A percentile compares a stretch with the other conserved stretches of the same genome.
Conservation (phyloP, 2,797 vertebrate genomes). For the Perodicticus potto region DNA sequence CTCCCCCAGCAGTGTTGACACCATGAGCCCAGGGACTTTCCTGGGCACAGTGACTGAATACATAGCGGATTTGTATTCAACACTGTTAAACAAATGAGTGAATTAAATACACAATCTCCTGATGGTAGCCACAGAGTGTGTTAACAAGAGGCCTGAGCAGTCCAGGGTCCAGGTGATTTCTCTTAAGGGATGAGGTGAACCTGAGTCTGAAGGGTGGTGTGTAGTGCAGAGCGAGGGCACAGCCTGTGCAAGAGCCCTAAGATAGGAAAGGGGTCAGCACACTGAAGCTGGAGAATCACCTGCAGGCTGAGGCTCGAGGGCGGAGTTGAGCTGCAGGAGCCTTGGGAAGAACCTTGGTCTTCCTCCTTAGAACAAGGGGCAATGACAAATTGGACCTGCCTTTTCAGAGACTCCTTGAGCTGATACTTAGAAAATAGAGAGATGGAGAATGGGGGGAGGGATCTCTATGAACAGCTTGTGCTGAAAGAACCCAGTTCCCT, state of each 20-base stretch:
- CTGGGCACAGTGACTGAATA: not conserved
- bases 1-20: not conserved
- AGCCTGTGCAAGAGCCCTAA: not conserved
- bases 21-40: not conserved
- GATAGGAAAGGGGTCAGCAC: not conserved
- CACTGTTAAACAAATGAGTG: not conserved
- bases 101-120: not conserved
- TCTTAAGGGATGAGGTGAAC: not conserved
- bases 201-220: not conserved
- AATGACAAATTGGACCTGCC: not conserved
- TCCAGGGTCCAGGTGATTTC: not conserved
- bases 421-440: not conserved
- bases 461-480: not conserved
- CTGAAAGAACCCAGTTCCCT: not conserved
- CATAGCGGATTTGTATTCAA: not conserved
- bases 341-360: not conserved
- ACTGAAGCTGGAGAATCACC: not conserved
- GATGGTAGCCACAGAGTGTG: no score
- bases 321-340: fast-evolving
- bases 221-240: no score
- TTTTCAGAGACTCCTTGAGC: not conserved
- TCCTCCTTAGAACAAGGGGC: not conserved
- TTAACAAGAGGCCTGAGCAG: not conserved
- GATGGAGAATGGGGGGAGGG: no score
- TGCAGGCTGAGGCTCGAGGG: not conserved